Percentiles rank a stretch among this genome's conserved stretches.
Evolutionary conservation across 2,113 vertebrate species (phyloP).

Genomic region (Cepphus grylle): DNA sequence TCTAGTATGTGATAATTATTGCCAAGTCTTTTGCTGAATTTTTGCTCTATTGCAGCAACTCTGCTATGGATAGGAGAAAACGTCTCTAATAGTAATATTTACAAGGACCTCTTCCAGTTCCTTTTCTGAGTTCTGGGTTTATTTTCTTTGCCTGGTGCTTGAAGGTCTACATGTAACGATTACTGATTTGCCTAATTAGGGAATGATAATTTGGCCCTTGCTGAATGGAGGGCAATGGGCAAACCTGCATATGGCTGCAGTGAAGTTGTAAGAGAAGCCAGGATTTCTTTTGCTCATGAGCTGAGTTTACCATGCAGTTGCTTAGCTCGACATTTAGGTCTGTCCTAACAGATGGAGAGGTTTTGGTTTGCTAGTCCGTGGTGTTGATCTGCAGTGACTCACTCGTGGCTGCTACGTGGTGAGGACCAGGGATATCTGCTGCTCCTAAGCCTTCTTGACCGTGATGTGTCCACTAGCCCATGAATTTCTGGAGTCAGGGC

Average conservation of each 20-base stretch:
- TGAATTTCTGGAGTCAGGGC: not conserved
- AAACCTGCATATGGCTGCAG: not conserved
- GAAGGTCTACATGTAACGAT: not conserved
- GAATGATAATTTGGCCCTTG: not conserved
- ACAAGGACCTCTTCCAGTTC: not conserved
- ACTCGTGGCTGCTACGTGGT: fast-evolving
- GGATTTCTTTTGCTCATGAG: not conserved
- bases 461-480: fast-evolving
- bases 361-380: not conserved
- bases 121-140: not conserved
- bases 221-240: not conserved
- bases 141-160: not conserved
- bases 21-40: not conserved
- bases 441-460: not conserved
- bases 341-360: not conserved
- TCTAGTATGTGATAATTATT: not conserved
- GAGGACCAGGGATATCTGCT: not conserved
- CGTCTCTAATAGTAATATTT: not conserved
- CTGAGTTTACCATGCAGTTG: not conserved
- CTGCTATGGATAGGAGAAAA: not conserved
- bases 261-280: not conserved
- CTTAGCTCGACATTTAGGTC: not conserved
- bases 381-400: not conserved
- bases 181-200: not conserved
- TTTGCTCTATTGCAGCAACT: not conserved